These are phyloP conservation scores for Acanthornis magna DNA, from an alignment of 2,797 vertebrate species.

Conservation along the genomic window DNA sequence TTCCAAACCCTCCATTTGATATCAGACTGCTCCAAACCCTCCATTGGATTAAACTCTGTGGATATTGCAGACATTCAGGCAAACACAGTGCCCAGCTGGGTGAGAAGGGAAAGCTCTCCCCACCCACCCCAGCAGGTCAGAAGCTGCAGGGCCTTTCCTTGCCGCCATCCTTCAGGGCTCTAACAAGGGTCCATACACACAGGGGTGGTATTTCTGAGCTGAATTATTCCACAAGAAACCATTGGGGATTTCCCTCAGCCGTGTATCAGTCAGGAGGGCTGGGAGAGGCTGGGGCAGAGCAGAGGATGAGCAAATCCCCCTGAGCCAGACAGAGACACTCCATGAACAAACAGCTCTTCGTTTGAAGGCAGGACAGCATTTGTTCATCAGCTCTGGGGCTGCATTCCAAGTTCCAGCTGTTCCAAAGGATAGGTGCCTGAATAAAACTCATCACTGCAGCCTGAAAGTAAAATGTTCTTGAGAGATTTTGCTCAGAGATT, in stretches of 20 bases:
- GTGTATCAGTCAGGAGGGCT: background rate
- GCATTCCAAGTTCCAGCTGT: background rate
- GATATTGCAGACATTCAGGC: background rate
- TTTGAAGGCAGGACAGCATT: too few relatives aligned
- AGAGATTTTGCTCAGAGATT: background rate
- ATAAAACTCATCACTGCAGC: background rate
- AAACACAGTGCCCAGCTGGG: background rate
- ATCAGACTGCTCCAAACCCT: background rate
- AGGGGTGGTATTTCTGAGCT: too few relatives aligned
- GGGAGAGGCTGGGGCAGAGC: background rate
- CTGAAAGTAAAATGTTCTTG: background rate
- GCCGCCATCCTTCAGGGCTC: background rate
- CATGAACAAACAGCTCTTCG: too few relatives aligned
- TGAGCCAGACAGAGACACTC: background rate
- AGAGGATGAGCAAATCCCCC: background rate
- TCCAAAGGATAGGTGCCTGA: background rate
- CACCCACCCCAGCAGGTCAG: background rate
- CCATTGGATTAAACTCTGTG: background rate
- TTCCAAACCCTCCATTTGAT: too few relatives aligned
- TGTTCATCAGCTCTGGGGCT: background rate
- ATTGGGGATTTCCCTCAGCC: too few relatives aligned
- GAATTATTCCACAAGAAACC: too few relatives aligned
- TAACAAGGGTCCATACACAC: too few relatives aligned
- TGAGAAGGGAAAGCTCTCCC: background rate
- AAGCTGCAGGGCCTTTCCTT: background rate